phyloP scores from a whole-genome alignment of 2,888 invertebrate species.

The Muschampia plurimacula region DNA sequence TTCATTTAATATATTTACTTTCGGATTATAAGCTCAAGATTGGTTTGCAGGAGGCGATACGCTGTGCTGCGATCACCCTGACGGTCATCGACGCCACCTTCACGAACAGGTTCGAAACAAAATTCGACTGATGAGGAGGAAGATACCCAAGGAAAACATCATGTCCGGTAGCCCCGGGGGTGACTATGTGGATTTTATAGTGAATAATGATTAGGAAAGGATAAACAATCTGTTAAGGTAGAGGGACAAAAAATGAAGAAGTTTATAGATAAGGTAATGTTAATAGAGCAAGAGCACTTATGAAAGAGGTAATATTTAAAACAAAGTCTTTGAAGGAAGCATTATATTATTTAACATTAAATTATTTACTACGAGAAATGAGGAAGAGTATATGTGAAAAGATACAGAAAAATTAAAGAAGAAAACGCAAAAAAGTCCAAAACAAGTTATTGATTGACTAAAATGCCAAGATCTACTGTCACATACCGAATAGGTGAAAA shows the following conservation, averaged over 20 bases:
- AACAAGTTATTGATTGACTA: too few species aligned
- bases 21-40: conserved; percentile 57
- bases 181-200: conserved; percentile 76
- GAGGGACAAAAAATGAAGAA: neutral
- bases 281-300: neutral
- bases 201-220: conserved; percentile 66
- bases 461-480: too few species aligned
- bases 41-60: conserved; percentile 82
- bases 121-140: conserved; percentile 61
- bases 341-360: neutral
- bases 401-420: neutral
- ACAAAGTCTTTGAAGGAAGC: too few species aligned
- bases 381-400: neutral
- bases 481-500: too few species aligned
- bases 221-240: neutral
- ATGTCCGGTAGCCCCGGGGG: conserved; percentile 59
- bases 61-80: conserved; percentile 60
- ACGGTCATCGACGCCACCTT: conserved; percentile 71
- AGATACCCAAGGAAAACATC: conserved; percentile 71
- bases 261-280: neutral
- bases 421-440: neutral
- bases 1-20: conserved; percentile 36
- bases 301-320: neutral
- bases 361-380: neutral
- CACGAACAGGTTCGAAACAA: conserved; percentile 66